Evolutionary conservation across 2,888 invertebrate genomes (phyloP).

Genomic region (Callyntrura sp.): DNA sequence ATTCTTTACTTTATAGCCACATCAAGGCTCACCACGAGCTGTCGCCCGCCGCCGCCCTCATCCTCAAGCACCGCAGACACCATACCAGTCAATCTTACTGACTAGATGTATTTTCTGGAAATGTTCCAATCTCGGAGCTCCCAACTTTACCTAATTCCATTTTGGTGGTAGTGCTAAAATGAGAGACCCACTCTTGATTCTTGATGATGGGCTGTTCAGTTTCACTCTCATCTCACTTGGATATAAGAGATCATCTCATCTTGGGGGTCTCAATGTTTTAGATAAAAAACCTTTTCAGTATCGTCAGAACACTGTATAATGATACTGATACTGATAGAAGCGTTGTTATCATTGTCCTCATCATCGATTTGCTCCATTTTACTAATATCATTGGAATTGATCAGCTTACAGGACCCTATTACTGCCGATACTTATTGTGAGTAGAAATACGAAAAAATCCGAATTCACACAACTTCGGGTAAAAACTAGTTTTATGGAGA

Average conservation of each 20-base stretch:
- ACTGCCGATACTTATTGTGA: no score
- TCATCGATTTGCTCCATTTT: slow-evolving; percentile 32
- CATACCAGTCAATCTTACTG: background rate
- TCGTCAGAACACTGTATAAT: background rate
- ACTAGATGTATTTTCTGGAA: slow-evolving; percentile 23
- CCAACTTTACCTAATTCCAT: slow-evolving; percentile 27
- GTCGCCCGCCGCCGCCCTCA: slow-evolving; percentile 24
- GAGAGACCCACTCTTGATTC: slow-evolving; percentile 3
- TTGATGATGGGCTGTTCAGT: background rate
- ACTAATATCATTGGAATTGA: background rate
- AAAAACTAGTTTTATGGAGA: no score
- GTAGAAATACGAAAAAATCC: no score
- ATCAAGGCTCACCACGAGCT: slow-evolving; percentile 30
- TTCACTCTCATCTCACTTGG: slow-evolving; percentile 25
- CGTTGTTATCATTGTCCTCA: background rate
- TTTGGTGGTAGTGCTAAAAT: slow-evolving; percentile 6
- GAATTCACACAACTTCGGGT: no score
- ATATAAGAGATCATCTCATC: background rate
- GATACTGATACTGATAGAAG: background rate
- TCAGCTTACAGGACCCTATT: background rate
- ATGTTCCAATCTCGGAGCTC: slow-evolving; percentile 11
- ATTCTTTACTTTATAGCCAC: slow-evolving; percentile 19
- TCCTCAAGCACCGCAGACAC: slow-evolving; percentile 1
- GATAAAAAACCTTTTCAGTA: no score
- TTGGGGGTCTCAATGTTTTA: no score